These are phyloP conservation scores for Trichogramma pretiosum DNA, from an alignment of 1,140 invertebrate species.

Conservation along the genomic window DNA sequence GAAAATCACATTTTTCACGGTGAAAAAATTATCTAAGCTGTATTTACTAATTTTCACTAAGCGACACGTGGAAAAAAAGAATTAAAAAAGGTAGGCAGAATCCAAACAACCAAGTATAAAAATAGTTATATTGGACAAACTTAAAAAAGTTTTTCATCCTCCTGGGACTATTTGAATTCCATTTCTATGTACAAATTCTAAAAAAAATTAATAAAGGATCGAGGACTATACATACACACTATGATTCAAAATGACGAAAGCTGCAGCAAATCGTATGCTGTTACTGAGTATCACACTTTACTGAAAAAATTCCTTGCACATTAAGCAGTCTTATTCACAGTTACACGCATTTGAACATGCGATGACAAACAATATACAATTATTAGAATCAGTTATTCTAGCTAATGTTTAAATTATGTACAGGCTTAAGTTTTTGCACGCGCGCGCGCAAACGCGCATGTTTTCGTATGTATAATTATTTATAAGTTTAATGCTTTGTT, in stretches of 20 bases:
- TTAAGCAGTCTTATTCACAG: conserved; percentile 43
- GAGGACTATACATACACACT: too few relatives aligned
- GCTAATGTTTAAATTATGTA: too few relatives aligned
- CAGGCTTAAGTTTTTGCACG: conserved; percentile 41
- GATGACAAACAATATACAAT: conserved; percentile 39
- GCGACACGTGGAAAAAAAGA: neutral
- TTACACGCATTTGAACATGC: conserved; percentile 36
- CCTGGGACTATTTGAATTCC: too few relatives aligned
- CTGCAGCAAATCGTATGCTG: too few relatives aligned
- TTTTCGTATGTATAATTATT: too few relatives aligned
- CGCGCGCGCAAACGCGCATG: conserved; percentile 17
- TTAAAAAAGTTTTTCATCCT: neutral
- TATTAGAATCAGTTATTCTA: conserved; percentile 37
- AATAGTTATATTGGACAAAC: neutral
- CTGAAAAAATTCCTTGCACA: too few relatives aligned
- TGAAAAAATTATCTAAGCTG: neutral
- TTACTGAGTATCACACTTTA: too few relatives aligned
- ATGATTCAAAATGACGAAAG: conserved; percentile 14
- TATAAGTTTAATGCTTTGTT: too few relatives aligned
- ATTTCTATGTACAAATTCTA: too few relatives aligned
- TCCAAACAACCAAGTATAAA: too few relatives aligned
- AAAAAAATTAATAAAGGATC: too few relatives aligned
- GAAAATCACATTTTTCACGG: neutral
- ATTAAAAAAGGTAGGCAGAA: neutral
- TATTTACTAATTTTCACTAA: neutral